These are phyloP conservation scores for Hermaeophaga mercurialis DNA, from an alignment of 2,888 invertebrate genomes.

Conservation along the genomic window DNA sequence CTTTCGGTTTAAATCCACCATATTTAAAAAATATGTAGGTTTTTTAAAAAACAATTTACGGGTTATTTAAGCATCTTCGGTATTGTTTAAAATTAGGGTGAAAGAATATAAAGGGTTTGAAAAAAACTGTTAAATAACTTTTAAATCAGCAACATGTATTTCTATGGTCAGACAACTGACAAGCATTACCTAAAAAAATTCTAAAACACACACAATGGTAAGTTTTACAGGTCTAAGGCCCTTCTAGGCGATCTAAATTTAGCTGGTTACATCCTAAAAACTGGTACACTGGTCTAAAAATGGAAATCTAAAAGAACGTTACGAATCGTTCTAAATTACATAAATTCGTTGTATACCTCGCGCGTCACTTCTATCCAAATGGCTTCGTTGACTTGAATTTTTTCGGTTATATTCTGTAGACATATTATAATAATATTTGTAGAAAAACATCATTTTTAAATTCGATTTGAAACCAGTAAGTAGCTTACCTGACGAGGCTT, in stretches of 20 bases:
- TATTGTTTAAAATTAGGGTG: too few relatives aligned
- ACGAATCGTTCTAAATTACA: conserved; percentile 25
- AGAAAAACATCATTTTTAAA: conserved; percentile 11
- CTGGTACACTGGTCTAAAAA: conserved; percentile 31
- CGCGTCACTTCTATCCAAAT: conserved; percentile 90
- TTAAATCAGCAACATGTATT: neutral
- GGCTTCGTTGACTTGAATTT: conserved; percentile 93
- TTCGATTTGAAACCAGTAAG: neutral
- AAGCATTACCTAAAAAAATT: conserved; percentile 22
- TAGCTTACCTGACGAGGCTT: conserved; percentile 80
- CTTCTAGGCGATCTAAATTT: conserved; percentile 13
- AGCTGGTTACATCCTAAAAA: conserved; percentile 16
- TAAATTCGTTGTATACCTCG: conserved; percentile 67
- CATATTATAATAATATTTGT: conserved; percentile 55
- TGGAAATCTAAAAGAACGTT: conserved; percentile 21
- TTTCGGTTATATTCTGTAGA: conserved; percentile 95
- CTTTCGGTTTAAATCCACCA: too few relatives aligned
- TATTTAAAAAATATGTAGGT: too few relatives aligned
- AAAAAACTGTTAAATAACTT: neutral
- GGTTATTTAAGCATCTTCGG: too few relatives aligned
- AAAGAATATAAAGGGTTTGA: too few relatives aligned
- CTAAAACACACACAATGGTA: conserved; percentile 15
- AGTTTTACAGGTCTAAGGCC: conserved; percentile 9
- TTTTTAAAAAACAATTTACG: too few relatives aligned
- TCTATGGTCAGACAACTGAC: conserved; percentile 5